phyloP scores from a whole-genome alignment of 2,888 invertebrate species.

The Apodemia mormo region DNA sequence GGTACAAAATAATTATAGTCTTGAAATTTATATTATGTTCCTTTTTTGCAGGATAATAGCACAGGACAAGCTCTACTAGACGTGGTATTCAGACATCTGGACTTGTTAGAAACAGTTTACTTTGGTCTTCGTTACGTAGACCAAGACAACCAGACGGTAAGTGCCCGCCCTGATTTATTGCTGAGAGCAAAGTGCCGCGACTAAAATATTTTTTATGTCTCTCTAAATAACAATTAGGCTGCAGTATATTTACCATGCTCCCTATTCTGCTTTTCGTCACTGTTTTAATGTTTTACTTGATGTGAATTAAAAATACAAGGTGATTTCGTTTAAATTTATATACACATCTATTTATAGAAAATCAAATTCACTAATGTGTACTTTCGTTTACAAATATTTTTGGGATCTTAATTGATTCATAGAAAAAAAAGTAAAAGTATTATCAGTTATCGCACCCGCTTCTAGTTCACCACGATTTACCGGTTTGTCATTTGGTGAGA shows the following conservation, averaged over 20 bases:
- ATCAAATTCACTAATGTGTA: no score
- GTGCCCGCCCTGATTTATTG: slow-evolving; percentile 44
- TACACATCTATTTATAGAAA: no score
- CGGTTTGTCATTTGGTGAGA: no score
- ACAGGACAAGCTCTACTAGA: slow-evolving; percentile 95
- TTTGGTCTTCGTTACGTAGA: slow-evolving; percentile 97
- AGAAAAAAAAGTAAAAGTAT: no score
- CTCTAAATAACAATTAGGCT: slow-evolving; percentile 22
- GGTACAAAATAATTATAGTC: no score
- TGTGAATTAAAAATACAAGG: background rate
- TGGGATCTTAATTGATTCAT: no score
- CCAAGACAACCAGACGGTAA: slow-evolving; percentile 96
- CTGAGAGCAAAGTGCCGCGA: slow-evolving; percentile 20
- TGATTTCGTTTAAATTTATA: slow-evolving; percentile 9
- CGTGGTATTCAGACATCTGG: slow-evolving; percentile 95
- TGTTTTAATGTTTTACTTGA: slow-evolving; percentile 16
- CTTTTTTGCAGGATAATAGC: slow-evolving; percentile 88
- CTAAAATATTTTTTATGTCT: slow-evolving; percentile 27
- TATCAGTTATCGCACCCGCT: no score
- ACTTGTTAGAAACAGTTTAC: slow-evolving; percentile 97
- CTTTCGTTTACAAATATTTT: no score
- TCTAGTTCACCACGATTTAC: no score
- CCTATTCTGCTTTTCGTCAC: slow-evolving; percentile 7
- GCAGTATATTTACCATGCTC: slow-evolving; percentile 21
- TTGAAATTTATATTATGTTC: slow-evolving; percentile 6